These are phyloP conservation scores for Nilaparvata lugens DNA, from an alignment of 1,140 invertebrate species.

Conservation along the genomic window DNA sequence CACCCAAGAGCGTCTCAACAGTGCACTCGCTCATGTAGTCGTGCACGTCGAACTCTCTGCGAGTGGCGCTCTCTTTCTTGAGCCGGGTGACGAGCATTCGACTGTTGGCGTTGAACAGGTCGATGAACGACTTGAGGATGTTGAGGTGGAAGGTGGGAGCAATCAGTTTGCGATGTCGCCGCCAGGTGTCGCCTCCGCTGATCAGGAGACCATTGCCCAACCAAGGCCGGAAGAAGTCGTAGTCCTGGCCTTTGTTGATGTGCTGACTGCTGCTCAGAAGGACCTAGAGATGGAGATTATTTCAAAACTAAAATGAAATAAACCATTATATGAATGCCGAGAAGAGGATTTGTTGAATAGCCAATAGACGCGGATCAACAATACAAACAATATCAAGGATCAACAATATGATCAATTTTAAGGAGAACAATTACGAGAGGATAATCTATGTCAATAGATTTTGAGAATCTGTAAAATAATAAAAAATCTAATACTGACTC, in stretches of 20 bases:
- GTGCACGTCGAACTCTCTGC: constrained; percentile 62
- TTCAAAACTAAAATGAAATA: too few species aligned
- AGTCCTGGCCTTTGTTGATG: constrained; percentile 61
- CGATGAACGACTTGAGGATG: constrained; percentile 71
- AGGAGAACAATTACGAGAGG: too few species aligned
- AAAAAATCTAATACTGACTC: too few species aligned
- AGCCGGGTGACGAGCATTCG: constrained; percentile 52
- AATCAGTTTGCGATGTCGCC: constrained; percentile 67
- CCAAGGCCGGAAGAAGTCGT: constrained; percentile 64
- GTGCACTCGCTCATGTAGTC: constrained; percentile 78
- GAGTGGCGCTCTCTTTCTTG: constrained; percentile 41
- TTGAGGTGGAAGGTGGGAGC: constrained; percentile 77
- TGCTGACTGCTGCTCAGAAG: constrained; percentile 34
- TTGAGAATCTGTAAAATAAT: too few species aligned
- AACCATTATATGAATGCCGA: too few species aligned
- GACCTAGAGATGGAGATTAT: constrained; percentile 13
- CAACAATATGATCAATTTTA: too few species aligned
- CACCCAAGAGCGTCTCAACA: constrained; percentile 67
- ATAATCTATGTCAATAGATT: too few species aligned
- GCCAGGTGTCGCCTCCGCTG: constrained; percentile 68
- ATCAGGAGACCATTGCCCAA: constrained; percentile 65
- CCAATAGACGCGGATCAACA: too few species aligned
- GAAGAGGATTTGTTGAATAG: too few species aligned
- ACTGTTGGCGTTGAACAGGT: constrained; percentile 70
- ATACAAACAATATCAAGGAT: too few species aligned